These are phyloP conservation scores for Gopherus evgoodei DNA, from an alignment of 2,113 vertebrate species.

Conservation along the genomic window DNA sequence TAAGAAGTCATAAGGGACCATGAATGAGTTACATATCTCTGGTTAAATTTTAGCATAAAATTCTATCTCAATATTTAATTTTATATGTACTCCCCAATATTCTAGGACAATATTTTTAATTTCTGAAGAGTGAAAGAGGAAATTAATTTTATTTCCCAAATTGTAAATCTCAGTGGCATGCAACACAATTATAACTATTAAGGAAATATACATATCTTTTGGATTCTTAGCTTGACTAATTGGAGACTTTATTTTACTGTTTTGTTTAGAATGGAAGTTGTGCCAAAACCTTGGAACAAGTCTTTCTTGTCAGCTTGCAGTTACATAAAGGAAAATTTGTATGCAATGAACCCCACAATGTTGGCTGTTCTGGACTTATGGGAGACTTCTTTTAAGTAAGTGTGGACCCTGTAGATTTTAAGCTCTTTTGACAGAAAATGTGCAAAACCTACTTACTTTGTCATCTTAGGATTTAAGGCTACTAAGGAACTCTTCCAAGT, in stretches of 20 bases:
- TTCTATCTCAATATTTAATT: background rate
- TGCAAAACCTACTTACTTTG: background rate
- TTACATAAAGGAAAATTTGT: slow-evolving; percentile 81
- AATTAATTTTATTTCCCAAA: background rate
- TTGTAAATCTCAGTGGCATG: background rate
- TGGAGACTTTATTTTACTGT: background rate
- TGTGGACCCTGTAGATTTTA: background rate
- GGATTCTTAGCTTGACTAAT: background rate
- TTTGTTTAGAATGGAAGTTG: slow-evolving; percentile 78
- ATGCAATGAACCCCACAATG: slow-evolving; percentile 86
- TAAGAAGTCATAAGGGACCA: background rate
- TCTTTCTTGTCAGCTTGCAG: slow-evolving; percentile 78
- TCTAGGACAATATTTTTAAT: background rate
- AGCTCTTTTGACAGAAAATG: background rate
- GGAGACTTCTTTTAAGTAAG: slow-evolving; percentile 86
- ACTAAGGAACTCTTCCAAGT: background rate
- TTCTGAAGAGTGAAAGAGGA: background rate
- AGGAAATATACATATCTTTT: background rate
- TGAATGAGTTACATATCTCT: background rate
- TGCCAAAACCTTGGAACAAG: slow-evolving; percentile 89
- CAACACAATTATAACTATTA: background rate
- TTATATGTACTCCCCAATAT: background rate
- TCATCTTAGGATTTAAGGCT: background rate
- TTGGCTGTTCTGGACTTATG: slow-evolving; percentile 82
- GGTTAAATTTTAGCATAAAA: background rate